Evolutionary conservation across 2,113 vertebrate genomes (phyloP), one percentile per base, ranked within the genome.

Genomic region (Phainopepla nitens): DNA sequence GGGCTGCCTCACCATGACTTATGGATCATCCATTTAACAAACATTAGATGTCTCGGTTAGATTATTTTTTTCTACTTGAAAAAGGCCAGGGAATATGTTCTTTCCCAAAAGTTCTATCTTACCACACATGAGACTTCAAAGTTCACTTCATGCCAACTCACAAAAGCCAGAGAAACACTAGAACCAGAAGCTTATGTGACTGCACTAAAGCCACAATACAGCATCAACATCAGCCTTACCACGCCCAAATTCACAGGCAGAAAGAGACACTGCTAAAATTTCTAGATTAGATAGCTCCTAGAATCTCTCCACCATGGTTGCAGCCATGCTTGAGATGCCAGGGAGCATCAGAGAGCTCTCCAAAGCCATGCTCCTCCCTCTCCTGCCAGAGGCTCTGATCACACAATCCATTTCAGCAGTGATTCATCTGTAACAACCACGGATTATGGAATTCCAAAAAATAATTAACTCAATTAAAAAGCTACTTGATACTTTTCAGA

Each of bases 381-480:
- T 53, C 25, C 61, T 58, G 15, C 60, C 58, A 33, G 17, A 4
- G 15, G 25, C 23, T 36, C 39, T 44, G 33, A 82, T 36, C 20
- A 7, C 42, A 24, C 2, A 31, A 6, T 10, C 41, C 58, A 33
- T 28, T 54, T 44, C 28, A 83, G 44, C 35, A 76, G 11, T 12
- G 31, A 80, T 17, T 65, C 31, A 3, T 56, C 39, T 47, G 42
- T 5, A 24, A 76, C 21, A 21, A 56, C 17, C 35, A 47, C 0
- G 0, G 45, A 82, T 29, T 21, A 39, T 1, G 18, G 41, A 70
- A 21, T 17, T 61, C 15, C 0, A 0, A 27, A 33, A 64, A 60
- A 8, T 36, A 88, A 86, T 36, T 60, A 61, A 82, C 41, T 53
- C 50, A 70, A 82, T 72, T 16, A 27, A 61, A 76, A 54, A 58